Evolutionary conservation across 2,113 vertebrate species (phyloP).

Genomic region (Cricetomys ansorgei): DNA sequence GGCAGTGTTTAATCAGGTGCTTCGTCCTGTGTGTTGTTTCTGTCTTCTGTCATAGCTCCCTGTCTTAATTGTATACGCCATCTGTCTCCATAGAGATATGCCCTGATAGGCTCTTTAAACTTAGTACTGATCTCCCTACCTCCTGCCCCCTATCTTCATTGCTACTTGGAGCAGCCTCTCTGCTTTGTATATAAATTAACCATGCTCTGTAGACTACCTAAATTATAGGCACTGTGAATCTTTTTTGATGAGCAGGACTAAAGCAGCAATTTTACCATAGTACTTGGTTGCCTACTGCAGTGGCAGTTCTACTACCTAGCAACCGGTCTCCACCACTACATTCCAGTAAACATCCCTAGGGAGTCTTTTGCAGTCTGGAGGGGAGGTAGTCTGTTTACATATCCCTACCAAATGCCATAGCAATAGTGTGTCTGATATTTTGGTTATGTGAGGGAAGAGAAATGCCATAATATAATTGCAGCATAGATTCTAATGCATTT

Average conservation of each 20-base stretch:
- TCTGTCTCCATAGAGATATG: conserved; percentile 86
- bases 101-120: conserved; percentile 80
- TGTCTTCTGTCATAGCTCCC: conserved; percentile 85
- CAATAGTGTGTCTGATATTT: conserved; percentile 74
- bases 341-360: conserved; percentile 62
- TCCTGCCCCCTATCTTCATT: conserved; percentile 28
- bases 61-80: conserved; percentile 85
- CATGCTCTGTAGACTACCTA: conserved; percentile 75
- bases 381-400: conserved; percentile 77
- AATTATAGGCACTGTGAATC: conserved; percentile 73
- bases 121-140: conserved; percentile 75
- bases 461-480: conserved; percentile 33
- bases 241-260: conserved; percentile 74
- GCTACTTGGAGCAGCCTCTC: conserved; percentile 78
- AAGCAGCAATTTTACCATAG: conserved; percentile 67
- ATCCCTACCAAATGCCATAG: conserved; percentile 76
- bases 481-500: conserved; percentile 66
- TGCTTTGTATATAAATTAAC: conserved; percentile 82
- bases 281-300: conserved; percentile 66
- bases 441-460: conserved; percentile 78
- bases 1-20: conserved; percentile 84
- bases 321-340: conserved; percentile 79
- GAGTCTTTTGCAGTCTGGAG: conserved; percentile 58
- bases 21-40: conserved; percentile 85
- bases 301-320: conserved; percentile 75